phyloP scores from a whole-genome alignment of 2,113 vertebrate genomes.

The Eurystomus gularis region DNA sequence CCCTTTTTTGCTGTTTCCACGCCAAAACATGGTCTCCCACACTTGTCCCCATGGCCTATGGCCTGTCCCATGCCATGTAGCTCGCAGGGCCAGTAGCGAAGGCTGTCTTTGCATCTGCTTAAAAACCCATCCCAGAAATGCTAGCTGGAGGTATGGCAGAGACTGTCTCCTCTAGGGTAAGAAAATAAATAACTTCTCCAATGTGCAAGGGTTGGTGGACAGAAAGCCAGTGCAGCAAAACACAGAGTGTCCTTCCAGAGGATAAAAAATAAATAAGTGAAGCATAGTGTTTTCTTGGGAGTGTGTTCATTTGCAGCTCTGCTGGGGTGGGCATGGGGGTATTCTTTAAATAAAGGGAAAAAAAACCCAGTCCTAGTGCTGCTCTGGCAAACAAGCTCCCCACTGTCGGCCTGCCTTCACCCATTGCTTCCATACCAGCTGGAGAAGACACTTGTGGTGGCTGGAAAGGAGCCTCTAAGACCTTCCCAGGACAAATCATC shows the following conservation, averaged over 20 bases:
- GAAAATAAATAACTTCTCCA: slow-evolving; percentile 71
- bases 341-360: slow-evolving; percentile 34
- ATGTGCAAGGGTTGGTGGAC: not conserved
- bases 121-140: not conserved
- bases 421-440: not conserved
- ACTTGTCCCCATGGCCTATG: not conserved
- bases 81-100: not conserved
- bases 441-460: not conserved
- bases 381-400: not conserved
- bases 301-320: slow-evolving; percentile 24
- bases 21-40: not conserved
- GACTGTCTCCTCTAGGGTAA: slow-evolving; percentile 25
- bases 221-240: slow-evolving; percentile 4
- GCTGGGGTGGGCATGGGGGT: not conserved
- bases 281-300: not conserved
- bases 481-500: not conserved
- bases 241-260: slow-evolving; percentile 22
- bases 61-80: not conserved
- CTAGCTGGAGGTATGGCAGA: not conserved
- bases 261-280: slow-evolving; percentile 62
- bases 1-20: not conserved
- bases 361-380: not conserved
- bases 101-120: slow-evolving; percentile 10
- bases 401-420: not conserved
- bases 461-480: not conserved